A percentile compares a stretch with the other conserved stretches of the same genome.
Conservation (phyloP, 2,797 vertebrate species). For the Girardinus metallicus region DNA sequence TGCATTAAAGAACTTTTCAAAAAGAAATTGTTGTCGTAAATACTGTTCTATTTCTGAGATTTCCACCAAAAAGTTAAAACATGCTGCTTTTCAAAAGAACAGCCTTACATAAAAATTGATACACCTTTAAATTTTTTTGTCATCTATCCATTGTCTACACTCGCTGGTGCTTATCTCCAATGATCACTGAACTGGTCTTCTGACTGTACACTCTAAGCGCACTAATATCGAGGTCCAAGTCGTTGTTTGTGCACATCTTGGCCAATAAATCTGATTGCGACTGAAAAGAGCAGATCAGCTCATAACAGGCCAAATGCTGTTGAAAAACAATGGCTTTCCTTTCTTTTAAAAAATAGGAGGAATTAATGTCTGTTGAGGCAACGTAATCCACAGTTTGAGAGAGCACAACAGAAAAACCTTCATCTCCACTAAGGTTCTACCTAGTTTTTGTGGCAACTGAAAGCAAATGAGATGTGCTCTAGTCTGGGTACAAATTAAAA, state of each 20-base stretch:
- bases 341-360: neutral
- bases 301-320: neutral
- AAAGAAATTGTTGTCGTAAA: neutral
- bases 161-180: neutral
- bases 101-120: neutral
- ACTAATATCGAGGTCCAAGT: neutral
- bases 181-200: neutral
- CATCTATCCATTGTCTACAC: neutral
- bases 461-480: neutral
- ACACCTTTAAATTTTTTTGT: neutral
- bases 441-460: neutral
- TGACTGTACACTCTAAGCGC: neutral
- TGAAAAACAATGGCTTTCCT: too few species aligned
- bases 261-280: neutral
- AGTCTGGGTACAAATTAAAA: neutral
- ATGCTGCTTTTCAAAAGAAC: neutral
- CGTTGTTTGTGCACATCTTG: neutral
- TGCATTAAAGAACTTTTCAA: conserved; percentile 59
- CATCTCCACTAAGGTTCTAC: neutral
- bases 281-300: neutral
- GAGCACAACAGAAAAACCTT: neutral
- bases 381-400: neutral
- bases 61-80: neutral
- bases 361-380: neutral
- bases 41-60: neutral